These are phyloP conservation scores for Herpetotheres cachinnans DNA, from an alignment of 2,113 vertebrate genomes.

Conservation along the genomic window DNA sequence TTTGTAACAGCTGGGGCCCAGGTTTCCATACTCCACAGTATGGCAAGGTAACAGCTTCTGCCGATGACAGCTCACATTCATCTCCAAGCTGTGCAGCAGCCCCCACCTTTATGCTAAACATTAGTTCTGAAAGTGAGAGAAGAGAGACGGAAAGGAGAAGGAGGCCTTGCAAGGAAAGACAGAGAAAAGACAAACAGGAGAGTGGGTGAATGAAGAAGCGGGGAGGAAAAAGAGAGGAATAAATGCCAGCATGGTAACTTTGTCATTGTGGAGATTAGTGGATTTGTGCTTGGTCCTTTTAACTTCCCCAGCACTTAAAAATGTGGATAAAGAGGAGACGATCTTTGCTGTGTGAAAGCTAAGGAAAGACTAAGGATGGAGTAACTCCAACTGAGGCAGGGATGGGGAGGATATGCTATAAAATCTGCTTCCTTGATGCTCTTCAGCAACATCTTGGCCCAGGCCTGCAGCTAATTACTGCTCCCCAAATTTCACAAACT, in stretches of 20 bases:
- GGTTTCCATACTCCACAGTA: background rate
- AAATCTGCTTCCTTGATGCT: background rate
- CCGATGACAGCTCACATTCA: background rate
- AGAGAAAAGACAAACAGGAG: constrained; percentile 20
- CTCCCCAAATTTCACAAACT: background rate
- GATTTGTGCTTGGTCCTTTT: background rate
- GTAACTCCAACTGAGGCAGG: background rate
- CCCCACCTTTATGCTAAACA: background rate
- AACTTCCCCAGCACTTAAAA: background rate
- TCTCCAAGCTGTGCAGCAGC: background rate
- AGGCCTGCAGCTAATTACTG: background rate
- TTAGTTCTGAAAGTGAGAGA: background rate
- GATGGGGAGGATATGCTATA: background rate
- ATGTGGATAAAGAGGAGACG: background rate
- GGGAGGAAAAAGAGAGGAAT: background rate
- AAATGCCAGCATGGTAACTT: background rate
- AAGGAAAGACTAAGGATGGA: background rate
- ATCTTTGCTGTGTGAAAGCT: background rate
- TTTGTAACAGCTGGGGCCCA: background rate
- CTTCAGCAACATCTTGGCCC: background rate
- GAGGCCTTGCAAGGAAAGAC: background rate
- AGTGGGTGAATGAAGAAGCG: constrained; percentile 11
- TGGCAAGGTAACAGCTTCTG: background rate
- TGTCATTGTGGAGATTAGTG: background rate
- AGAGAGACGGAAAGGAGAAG: constrained; percentile 4